These are phyloP conservation scores for Anthoptus insignis DNA, from an alignment of 2,888 invertebrate species.

Conservation along the genomic window DNA sequence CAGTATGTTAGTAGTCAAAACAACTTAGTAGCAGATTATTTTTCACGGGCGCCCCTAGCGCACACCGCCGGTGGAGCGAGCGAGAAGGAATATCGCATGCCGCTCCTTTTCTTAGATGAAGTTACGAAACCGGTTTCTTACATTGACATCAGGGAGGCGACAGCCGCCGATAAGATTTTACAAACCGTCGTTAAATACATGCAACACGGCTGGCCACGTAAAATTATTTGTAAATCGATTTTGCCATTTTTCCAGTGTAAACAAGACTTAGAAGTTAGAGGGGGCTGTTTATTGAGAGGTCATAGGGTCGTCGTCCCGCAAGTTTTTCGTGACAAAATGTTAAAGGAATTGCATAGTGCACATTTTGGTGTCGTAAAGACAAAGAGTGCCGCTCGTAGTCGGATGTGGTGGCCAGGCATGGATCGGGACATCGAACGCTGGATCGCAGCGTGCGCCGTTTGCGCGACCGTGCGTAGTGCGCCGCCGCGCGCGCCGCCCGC, in stretches of 20 bases:
- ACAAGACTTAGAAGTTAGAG: slow-evolving; percentile 6
- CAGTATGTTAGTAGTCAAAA: slow-evolving; percentile 27
- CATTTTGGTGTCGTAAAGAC: not conserved
- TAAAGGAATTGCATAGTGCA: slow-evolving; percentile 37
- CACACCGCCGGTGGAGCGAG: too few relatives aligned
- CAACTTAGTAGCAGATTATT: slow-evolving; percentile 39
- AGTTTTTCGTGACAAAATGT: slow-evolving; percentile 25
- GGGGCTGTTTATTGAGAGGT: slow-evolving; percentile 24
- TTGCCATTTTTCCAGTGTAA: slow-evolving; percentile 28
- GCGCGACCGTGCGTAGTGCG: slow-evolving; percentile 16
- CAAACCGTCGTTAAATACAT: slow-evolving; percentile 16
- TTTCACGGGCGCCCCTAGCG: slow-evolving; percentile 14
- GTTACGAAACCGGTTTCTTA: too few relatives aligned
- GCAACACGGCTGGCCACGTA: slow-evolving; percentile 26
- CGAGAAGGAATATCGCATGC: too few relatives aligned
- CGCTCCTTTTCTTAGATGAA: too few relatives aligned
- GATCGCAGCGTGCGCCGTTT: slow-evolving; percentile 21
- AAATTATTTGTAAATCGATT: slow-evolving; percentile 14
- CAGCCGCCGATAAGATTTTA: not conserved
- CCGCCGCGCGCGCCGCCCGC: too few relatives aligned
- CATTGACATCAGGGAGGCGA: too few relatives aligned
- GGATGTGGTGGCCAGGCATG: slow-evolving; percentile 12
- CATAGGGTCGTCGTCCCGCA: slow-evolving; percentile 17
- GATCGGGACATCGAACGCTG: slow-evolving; percentile 41
- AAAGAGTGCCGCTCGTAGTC: not conserved